Base-by-base conservation (phyloP, 2,797 vertebrate species). In the Scleropages formosus region DNA sequence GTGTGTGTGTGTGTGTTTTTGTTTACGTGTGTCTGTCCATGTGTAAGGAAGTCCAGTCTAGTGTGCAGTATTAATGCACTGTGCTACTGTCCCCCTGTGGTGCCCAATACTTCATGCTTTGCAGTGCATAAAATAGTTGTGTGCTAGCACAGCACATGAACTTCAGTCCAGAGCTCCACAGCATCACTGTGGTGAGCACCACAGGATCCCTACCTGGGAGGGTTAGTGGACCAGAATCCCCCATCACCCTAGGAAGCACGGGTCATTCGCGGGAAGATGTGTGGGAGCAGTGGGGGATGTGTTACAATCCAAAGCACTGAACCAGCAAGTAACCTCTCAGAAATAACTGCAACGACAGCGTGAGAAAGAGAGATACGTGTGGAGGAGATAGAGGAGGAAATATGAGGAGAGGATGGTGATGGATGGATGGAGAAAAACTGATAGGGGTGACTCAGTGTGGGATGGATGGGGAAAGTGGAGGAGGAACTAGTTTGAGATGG, bases 281-380 rank as follows among this genome's bases (percentile, higher is more conserved):
- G 70, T 56, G 51, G 27, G 1, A 27, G 22, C 6, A 44, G n/a
- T 11, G 0, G 60, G 20, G 22, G 66, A 68, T 59, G 53, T 24
- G 58, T 75, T 73, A 58, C 63, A 49, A 58, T 67, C 64, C 58
- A 73, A 66, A 27, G 65, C 66, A 26, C 60, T 72, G 24, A 47
- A 74, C 59, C 58, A 56, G 67, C 51, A 46, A 46, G 76, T 56
- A 73, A 26, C 70, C 62, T 72, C 44, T 72, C 69, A 13, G 27
- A 72, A 62, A 71, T 46, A 7, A 66, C 31, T 27, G 46, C 24
- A 53, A 46, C 27, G 53, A 62, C 9, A 62, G 64, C 27, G 12
- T 20, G 75, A 46, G 27, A 61, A 27, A 27, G 1, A 26, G 75
- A 18, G 62, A 56, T 18, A 3, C n/a, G 4, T 9, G 6, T 27